phyloP scores from a whole-genome alignment of 2,888 invertebrate genomes.

The Ypsolopha scabrella region DNA sequence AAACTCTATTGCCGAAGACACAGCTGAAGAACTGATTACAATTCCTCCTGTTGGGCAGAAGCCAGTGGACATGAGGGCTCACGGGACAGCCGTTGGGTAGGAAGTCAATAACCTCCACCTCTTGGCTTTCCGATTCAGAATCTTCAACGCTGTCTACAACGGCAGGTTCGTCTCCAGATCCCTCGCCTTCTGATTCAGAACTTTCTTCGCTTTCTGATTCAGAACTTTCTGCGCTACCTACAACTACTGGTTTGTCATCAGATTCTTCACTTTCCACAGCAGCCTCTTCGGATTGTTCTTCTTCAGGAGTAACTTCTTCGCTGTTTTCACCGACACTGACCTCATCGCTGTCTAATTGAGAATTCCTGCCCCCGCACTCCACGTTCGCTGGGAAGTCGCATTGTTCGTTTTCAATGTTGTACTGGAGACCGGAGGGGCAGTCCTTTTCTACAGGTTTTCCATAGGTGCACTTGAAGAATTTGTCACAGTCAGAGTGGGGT shows the following conservation, averaged over 20 bases:
- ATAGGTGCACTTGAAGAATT: conserved; percentile 76
- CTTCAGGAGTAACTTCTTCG: neutral
- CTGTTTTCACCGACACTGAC: neutral
- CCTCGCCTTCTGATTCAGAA: neutral
- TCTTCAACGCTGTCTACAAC: neutral
- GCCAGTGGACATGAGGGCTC: conserved; percentile 37
- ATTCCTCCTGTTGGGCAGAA: conserved; percentile 34
- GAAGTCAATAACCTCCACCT: conserved; percentile 17
- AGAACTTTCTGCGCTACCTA: neutral
- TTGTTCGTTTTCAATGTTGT: conserved; percentile 59
- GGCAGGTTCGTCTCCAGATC: neutral
- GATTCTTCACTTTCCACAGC: neutral
- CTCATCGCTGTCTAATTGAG: neutral
- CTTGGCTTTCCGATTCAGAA: neutral
- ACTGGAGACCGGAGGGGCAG: conserved; percentile 69
- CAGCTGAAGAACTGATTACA: conserved; percentile 49
- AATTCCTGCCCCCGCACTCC: conserved; percentile 58
- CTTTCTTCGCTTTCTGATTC: conserved; percentile 2
- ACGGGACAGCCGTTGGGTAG: conserved; percentile 45
- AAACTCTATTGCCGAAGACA: conserved; percentile 35
- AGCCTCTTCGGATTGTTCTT: neutral
- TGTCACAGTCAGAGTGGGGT: conserved; percentile 68
- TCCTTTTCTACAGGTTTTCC: conserved; percentile 68
- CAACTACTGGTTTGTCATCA: neutral
- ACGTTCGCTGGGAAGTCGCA: conserved; percentile 75